A percentile compares a stretch with the other conserved stretches of the same genome.
phyloP scores from a whole-genome alignment of 2,888 invertebrate genomes.

The Diadromus collaris region DNA sequence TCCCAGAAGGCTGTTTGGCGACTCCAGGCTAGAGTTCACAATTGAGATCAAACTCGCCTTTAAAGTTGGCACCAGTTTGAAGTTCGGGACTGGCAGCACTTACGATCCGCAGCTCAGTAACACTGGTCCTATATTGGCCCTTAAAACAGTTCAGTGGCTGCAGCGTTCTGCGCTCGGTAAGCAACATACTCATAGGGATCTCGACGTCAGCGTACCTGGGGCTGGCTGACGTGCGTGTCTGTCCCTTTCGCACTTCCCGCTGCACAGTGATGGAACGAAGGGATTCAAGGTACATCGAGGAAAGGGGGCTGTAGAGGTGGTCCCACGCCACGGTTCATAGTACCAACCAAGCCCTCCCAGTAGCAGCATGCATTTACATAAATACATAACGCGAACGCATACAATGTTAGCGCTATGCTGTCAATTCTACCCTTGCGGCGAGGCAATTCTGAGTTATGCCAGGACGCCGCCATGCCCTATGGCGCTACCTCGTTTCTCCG shows the following conservation, averaged over 20 bases:
- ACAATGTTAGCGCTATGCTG: conserved; percentile 80
- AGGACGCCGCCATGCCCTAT: conserved; percentile 76
- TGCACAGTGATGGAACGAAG: conserved; percentile 41
- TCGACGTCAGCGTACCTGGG: conserved; percentile 14
- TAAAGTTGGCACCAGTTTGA: neutral
- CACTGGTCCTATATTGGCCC: neutral
- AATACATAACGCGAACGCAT: conserved; percentile 80
- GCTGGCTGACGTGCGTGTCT: conserved; percentile 45
- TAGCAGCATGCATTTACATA: conserved; percentile 79
- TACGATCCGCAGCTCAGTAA: neutral
- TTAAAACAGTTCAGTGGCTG: neutral
- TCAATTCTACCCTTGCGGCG: conserved; percentile 79
- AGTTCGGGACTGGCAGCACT: no score
- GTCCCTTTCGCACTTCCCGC: conserved; percentile 19
- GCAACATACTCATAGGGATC: conserved; percentile 23
- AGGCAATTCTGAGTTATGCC: conserved; percentile 80
- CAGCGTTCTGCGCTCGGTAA: no score
- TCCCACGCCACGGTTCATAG: conserved; percentile 16
- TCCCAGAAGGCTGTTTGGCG: neutral
- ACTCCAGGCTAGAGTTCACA: neutral
- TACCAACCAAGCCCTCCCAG: conserved; percentile 47
- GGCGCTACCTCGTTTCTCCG: conserved; percentile 64
- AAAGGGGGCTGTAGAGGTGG: conserved; percentile 57
- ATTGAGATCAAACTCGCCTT: neutral
- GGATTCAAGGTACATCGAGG: conserved; percentile 49